phyloP scores from a whole-genome alignment of 1,140 invertebrate species.

The Drosophila paulistorum region DNA sequence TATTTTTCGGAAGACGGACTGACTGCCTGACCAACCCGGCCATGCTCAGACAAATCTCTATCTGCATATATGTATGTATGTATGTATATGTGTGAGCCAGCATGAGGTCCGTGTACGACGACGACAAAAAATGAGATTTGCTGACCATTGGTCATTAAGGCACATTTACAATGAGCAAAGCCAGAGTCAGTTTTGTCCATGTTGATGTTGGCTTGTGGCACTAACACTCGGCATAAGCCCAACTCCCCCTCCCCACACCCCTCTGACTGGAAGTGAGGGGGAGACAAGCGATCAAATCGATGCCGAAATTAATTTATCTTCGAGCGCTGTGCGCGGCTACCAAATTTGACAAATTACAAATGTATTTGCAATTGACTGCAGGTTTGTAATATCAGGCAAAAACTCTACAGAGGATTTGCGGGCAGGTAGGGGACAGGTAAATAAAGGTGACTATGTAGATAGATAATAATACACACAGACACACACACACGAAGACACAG shows the following conservation, averaged over 20 bases:
- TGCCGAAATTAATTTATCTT: conserved; percentile 82
- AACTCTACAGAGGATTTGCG: neutral
- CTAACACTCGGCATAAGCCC: conserved; percentile 32
- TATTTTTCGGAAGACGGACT: conserved; percentile 50
- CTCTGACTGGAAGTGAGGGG: neutral
- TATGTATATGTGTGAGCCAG: conserved; percentile 54
- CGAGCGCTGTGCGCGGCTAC: conserved; percentile 43
- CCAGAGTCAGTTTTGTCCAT: conserved; percentile 18
- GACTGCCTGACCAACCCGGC: neutral
- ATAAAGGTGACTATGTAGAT: conserved; percentile 4
- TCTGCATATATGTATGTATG: neutral
- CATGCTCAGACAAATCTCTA: conserved; percentile 15
- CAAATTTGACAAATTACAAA: conserved; percentile 80
- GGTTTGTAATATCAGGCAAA: conserved; percentile 32
- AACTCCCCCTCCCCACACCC: neutral
- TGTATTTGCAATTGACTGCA: conserved; percentile 75
- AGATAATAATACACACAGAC: neutral
- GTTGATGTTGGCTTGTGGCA: conserved; percentile 38
- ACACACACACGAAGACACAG: neutral
- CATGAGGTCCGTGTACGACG: conserved; percentile 62
- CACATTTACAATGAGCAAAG: conserved; percentile 80
- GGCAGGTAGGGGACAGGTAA: neutral
- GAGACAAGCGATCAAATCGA: conserved; percentile 82
- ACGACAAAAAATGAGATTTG: conserved; percentile 81
- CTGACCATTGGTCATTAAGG: conserved; percentile 81